Percentiles rank a stretch among this genome's conserved stretches.
Evolutionary conservation across 1,140 invertebrate species (phyloP).

Genomic region (Panulirus ornatus): DNA sequence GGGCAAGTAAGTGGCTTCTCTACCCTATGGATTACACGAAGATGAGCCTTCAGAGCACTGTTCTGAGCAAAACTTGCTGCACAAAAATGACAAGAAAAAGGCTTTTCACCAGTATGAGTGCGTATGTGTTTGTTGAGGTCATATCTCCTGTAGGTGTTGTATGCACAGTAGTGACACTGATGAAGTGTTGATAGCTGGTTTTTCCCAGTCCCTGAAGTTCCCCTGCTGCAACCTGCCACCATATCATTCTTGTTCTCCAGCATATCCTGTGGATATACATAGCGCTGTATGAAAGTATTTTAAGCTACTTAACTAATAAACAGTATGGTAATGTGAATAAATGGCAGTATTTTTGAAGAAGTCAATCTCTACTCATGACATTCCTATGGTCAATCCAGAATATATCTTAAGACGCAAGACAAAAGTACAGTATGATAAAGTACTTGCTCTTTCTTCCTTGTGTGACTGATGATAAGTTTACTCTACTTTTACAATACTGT

Average conservation of each 20-base stretch:
- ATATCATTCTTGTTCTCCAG: background rate
- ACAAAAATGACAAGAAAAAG: background rate
- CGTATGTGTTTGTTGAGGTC: constrained; percentile 13
- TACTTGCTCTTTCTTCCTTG: too few relatives aligned
- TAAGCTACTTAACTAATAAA: too few relatives aligned
- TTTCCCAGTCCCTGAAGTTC: background rate
- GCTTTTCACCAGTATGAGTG: background rate
- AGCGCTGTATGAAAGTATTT: too few relatives aligned
- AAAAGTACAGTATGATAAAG: too few relatives aligned
- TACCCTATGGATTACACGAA: background rate
- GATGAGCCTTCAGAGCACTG: background rate
- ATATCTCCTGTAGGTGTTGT: constrained; percentile 3
- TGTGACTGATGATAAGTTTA: too few relatives aligned
- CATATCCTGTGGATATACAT: background rate
- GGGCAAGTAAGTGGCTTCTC: background rate
- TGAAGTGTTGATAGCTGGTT: background rate
- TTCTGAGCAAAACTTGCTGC: constrained; percentile 6
- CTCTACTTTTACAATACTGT: too few relatives aligned
- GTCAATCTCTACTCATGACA: too few relatives aligned
- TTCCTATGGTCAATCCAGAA: too few relatives aligned
- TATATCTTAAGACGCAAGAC: too few relatives aligned
- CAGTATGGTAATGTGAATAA: too few relatives aligned
- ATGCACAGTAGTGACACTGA: background rate
- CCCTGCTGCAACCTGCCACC: background rate
- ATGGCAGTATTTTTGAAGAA: too few relatives aligned